Evolutionary conservation across 2,888 invertebrate genomes (phyloP).

Genomic region (Hyposoter dolosus): DNA sequence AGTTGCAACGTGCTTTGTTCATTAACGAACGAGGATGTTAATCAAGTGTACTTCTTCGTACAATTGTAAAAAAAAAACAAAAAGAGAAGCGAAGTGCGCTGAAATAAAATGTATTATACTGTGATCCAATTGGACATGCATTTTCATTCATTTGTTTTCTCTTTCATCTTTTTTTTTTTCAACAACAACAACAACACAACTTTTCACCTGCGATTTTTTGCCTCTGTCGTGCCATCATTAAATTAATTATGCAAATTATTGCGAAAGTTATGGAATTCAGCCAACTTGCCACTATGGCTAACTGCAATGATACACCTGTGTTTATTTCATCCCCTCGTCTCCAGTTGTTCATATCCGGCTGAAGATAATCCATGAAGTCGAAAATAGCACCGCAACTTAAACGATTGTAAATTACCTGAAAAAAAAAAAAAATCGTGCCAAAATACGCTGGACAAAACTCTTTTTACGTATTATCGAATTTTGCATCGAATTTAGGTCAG

Average conservation of each 20-base stretch:
- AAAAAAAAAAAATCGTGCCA: conserved; percentile 20
- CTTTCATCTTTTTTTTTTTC: neutral
- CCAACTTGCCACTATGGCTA: conserved; percentile 89
- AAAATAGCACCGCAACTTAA: conserved; percentile 91
- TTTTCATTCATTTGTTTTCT: neutral
- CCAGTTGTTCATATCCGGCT: conserved; percentile 89
- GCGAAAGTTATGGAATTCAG: conserved; percentile 87
- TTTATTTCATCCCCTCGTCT: conserved; percentile 90
- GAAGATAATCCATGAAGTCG: conserved; percentile 94
- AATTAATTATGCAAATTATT: conserved; percentile 85
- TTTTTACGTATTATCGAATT: neutral
- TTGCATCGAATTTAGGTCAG: too few relatives aligned
- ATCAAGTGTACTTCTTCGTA: conserved; percentile 75
- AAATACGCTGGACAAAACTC: neutral
- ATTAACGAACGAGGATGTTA: conserved; percentile 62
- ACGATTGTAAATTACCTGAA: conserved; percentile 87
- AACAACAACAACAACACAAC: conserved; percentile 75
- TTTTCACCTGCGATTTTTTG: conserved; percentile 72
- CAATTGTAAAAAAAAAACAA: conserved; percentile 78
- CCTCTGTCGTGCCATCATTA: conserved; percentile 85
- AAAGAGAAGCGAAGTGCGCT: conserved; percentile 66
- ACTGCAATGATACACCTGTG: conserved; percentile 89
- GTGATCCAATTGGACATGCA: conserved; percentile 21
- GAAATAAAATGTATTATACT: conserved; percentile 79
- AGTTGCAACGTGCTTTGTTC: conserved; percentile 68